Evolutionary conservation across 2,797 vertebrate genomes (phyloP), one percentile per base, ranked within the genome.

Genomic region (Gobio occitaniae): DNA sequence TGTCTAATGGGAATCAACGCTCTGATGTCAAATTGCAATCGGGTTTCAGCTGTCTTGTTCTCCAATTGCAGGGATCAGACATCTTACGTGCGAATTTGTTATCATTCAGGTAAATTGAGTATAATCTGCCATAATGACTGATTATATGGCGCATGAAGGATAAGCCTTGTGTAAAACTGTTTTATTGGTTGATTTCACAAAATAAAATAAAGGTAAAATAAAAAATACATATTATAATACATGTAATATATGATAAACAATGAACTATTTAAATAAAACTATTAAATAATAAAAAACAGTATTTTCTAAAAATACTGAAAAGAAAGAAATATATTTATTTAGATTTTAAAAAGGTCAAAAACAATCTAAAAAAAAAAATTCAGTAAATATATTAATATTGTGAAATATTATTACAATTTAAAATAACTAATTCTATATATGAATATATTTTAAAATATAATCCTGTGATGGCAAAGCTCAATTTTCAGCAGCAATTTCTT

Each of bases 11-110:
- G 36, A 84, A 78, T 78, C 36, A 54, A 78, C 12, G 17, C 48
- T 77, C 50, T 77, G 74, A 78, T 59, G 63, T 84, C 74, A 78
- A 84, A 69, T 78, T 47, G 17, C 74, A 84, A 4, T 84, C 75
- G 69, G 78, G 47, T 69, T 56, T 84, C 63, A 54, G 48, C 72
- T 47, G 15, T 32, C 21, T 17, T 52, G 48, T 70, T 78, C 82
- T 59, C 74, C 47, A n/a, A 47, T 59, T 69, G 36, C 50, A 3
- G 61, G 21, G 36, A 84, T 59, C 9, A 10, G n/a, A 8, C 61
- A 54, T 54, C 36, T 44, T 56, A 44, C 12, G 3, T 66, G 32
- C 29, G 0, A 25, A 48, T 82, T 63, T 72, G 36, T 71, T 72
- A 48, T 76, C 16, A 9, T 29, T 76, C 38, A 63, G 41, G 21